Evolutionary conservation across 2,888 invertebrate species (phyloP).

Genomic region (Ophraella communa): DNA sequence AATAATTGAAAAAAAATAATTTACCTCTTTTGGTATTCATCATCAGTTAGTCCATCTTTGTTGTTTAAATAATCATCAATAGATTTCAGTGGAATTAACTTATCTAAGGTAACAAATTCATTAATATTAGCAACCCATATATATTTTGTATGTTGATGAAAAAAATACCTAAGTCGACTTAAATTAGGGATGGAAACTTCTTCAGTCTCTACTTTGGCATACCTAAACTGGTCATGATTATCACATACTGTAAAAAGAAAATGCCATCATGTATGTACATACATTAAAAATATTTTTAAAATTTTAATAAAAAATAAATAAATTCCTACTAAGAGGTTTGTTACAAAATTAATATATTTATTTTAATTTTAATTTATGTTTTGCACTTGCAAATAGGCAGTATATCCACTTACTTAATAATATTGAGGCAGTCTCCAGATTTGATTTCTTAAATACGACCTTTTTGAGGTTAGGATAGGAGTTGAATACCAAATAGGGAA

Average conservation of each 20-base stretch:
- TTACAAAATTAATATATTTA: not conserved
- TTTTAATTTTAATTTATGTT: not conserved
- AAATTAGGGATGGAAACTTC: constrained; percentile 54
- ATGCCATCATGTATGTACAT: too few relatives aligned
- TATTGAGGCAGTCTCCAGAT: constrained; percentile 17
- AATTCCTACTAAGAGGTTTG: too few relatives aligned
- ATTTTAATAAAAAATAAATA: too few relatives aligned
- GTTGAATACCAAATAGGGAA: constrained; percentile 28
- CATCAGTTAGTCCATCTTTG: constrained; percentile 63
- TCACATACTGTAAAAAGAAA: constrained; percentile 18
- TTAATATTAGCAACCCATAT: constrained; percentile 64
- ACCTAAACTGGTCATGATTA: constrained; percentile 5
- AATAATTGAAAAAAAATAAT: constrained; percentile 39
- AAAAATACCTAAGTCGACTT: constrained; percentile 61
- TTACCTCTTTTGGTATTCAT: constrained; percentile 67
- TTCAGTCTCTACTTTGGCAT: constrained; percentile 13
- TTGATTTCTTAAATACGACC: constrained; percentile 16
- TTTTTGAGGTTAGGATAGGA: constrained; percentile 20
- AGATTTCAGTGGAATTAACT: constrained; percentile 58
- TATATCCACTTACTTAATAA: constrained; percentile 25
- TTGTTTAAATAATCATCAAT: constrained; percentile 64
- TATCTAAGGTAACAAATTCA: constrained; percentile 61
- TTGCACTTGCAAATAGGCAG: too few relatives aligned
- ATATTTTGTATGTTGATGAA: constrained; percentile 65
- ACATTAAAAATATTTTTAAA: too few relatives aligned